These are phyloP conservation scores for Sarcoramphus papa DNA, from an alignment of 2,797 vertebrate genomes.

Conservation along the genomic window DNA sequence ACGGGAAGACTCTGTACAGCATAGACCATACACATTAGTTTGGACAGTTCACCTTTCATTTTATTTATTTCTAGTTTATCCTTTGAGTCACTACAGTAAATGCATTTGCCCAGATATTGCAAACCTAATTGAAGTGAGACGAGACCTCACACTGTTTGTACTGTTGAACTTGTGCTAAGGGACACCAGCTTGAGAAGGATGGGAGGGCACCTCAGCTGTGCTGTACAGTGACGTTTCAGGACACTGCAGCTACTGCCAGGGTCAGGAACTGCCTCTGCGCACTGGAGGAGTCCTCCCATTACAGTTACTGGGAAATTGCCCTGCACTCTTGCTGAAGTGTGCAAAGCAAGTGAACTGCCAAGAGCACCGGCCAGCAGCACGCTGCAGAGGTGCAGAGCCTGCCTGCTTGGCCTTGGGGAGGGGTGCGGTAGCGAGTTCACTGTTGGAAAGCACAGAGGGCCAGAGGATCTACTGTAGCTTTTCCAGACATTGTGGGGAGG, in stretches of 20 bases:
- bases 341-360: not conserved
- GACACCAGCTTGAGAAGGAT: not conserved
- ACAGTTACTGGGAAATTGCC: not conserved
- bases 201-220: not conserved
- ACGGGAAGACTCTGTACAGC: not conserved
- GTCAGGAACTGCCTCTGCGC: not conserved
- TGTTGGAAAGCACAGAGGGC: not conserved
- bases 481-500: not conserved
- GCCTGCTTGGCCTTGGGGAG: not conserved
- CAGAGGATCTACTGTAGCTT: not conserved
- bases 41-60: not conserved
- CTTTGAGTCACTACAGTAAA: not conserved
- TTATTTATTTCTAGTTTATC: not conserved
- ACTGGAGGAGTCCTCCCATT: not conserved
- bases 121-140: not conserved
- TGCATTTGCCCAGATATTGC: not conserved
- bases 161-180: not conserved
- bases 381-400: not conserved
- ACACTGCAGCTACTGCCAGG: not conserved
- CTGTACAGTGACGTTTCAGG: not conserved
- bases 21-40: not conserved
- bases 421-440: rapidly evolving
- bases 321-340: not conserved
- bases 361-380: not conserved
- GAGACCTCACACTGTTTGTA: not conserved